Conservation (phyloP, 2,797 vertebrate species). For the Manis crassicaudata region DNA sequence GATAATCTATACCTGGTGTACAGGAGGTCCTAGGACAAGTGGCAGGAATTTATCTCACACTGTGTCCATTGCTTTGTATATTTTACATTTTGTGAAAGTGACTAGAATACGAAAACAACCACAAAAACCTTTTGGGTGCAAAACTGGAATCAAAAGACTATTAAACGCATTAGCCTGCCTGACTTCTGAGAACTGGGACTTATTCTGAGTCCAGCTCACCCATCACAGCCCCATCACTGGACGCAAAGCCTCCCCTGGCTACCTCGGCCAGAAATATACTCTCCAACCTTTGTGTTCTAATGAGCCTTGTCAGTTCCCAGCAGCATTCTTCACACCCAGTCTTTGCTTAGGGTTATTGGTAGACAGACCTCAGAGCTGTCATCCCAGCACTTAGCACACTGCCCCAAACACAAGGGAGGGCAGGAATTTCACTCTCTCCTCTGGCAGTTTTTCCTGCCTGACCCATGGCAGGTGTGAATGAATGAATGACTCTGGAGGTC, state of each 20-base stretch:
- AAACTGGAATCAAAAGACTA: background rate
- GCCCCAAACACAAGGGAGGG: background rate
- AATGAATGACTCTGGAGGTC: background rate
- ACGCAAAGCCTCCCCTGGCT: slow-evolving; percentile 27
- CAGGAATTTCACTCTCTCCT: background rate
- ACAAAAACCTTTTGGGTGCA: background rate
- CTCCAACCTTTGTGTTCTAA: background rate
- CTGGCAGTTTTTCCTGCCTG: background rate
- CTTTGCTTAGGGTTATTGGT: background rate
- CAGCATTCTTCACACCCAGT: background rate
- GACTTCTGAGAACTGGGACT: slow-evolving; percentile 22
- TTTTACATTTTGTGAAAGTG: slow-evolving; percentile 38
- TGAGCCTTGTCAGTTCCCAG: background rate
- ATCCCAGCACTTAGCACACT: background rate
- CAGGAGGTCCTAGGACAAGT: background rate
- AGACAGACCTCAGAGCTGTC: background rate
- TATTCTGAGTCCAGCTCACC: background rate
- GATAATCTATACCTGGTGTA: background rate
- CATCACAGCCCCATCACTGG: background rate
- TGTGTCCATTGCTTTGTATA: background rate
- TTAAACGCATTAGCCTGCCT: background rate
- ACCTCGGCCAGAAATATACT: background rate
- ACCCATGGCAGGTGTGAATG: background rate
- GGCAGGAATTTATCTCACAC: background rate
- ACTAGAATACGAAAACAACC: background rate